Evolutionary conservation across 2,113 vertebrate genomes (phyloP), one percentile per base, ranked within the genome.

Genomic region (Thoracochromis brauschi): DNA sequence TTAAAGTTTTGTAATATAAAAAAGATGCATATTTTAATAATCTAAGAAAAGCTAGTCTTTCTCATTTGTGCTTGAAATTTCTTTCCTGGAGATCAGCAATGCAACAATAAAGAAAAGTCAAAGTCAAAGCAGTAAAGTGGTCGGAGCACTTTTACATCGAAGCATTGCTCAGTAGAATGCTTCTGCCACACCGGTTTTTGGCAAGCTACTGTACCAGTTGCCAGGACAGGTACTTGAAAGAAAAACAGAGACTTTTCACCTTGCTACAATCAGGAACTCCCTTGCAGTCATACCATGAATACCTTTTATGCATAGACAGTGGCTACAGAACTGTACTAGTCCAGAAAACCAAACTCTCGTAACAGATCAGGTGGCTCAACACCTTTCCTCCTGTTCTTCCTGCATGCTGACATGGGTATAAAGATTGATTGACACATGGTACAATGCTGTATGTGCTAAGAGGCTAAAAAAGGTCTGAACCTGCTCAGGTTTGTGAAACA

Each of bases 291-390:
- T 92, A 65, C 85, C 88, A 60, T 1, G 57, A 85, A 94, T 92
- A 90, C 85, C 88, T 93, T 80, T 86, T 78, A 86, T 83, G 90
- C 93, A 94, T 47, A 85, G 55, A 86, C 58, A 78, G 31, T 87
- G 31, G 33, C 75, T 85, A 54, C 60, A 89, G 57, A 92, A 60
- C 79, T 84, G 80, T 82, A 87, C 19, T 42, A 19, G 57, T 55
- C 65, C 84, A 83, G 58, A 86, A 85, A 65, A 53, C 9, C 4
- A 51, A 55, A 40, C 54, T 24, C 6, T 85, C 3, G 40, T 21
- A 71, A 85, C 83, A 88, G 71, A 91, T 87, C 51, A 75, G 53
- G 40, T 71, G 58, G 60, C 58, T 89, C 75, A 90, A 89, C 91
- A 85, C 71, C 79, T 87, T 80, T 51, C 16, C 71, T 58, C 63